Evolutionary conservation across 30 jellyfish, hydroid and myxozoan species (phyloP).

Genomic region (Aurelia coerulea): DNA sequence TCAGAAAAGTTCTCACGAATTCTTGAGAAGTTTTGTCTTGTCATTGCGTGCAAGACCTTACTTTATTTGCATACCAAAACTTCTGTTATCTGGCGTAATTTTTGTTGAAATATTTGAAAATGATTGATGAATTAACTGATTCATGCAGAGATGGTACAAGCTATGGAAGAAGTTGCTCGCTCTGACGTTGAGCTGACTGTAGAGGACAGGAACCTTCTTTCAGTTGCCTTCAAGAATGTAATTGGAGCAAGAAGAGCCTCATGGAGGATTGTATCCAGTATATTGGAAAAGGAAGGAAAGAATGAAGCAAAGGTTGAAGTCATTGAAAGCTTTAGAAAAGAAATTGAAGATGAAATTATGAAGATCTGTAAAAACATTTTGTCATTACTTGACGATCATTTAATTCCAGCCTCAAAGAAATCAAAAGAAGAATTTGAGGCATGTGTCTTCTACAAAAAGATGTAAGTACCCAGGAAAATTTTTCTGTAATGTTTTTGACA

Average conservation of each 20-base stretch:
- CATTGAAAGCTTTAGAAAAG: slow-evolving; percentile 52
- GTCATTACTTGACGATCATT: slow-evolving; percentile 80
- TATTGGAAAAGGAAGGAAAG: slow-evolving; percentile 67
- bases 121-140: too few relatives aligned
- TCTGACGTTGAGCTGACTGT: slow-evolving; percentile 84
- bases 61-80: too few relatives aligned
- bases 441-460: slow-evolving; percentile 89
- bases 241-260: slow-evolving; percentile 99
- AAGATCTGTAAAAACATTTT: slow-evolving; percentile 88
- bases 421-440: slow-evolving; percentile 65
- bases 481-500: too few relatives aligned
- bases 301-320: slow-evolving; percentile 23
- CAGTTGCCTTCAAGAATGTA: slow-evolving; percentile 98
- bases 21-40: too few relatives aligned
- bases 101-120: too few relatives aligned
- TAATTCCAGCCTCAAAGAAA: slow-evolving; percentile 67
- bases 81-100: too few relatives aligned
- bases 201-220: slow-evolving; percentile 94
- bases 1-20: too few relatives aligned
- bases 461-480: slow-evolving; percentile 64
- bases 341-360: slow-evolving; percentile 86
- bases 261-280: slow-evolving; percentile 91
- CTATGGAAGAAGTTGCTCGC: slow-evolving; percentile 89
- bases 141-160: slow-evolving; percentile 90
- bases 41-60: too few relatives aligned